Evolutionary conservation across 2,113 vertebrate genomes (phyloP).

Genomic region (Bos indicus): DNA sequence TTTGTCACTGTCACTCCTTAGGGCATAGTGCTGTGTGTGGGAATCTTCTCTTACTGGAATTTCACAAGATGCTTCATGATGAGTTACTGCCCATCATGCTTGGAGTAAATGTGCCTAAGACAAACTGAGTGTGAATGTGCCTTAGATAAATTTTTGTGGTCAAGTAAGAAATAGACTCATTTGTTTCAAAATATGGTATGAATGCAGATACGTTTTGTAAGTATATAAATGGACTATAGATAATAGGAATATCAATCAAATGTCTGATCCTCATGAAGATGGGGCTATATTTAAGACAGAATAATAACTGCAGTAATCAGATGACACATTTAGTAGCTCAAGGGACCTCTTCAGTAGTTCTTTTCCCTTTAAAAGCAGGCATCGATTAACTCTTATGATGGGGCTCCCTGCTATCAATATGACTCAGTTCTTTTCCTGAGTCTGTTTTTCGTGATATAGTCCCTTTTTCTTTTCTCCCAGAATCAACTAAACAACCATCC

Average conservation of each 20-base stretch:
- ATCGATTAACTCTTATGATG: neutral
- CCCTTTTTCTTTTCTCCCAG: neutral
- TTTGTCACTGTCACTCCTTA: slow-evolving; percentile 29
- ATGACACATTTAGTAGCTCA: neutral
- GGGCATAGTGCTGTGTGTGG: neutral
- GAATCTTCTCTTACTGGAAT: neutral
- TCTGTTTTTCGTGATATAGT: neutral
- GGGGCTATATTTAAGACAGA: neutral
- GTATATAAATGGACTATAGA: neutral
- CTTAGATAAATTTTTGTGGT: neutral
- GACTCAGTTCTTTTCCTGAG: neutral
- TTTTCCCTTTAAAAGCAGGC: neutral
- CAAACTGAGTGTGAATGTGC: neutral
- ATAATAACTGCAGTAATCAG: neutral
- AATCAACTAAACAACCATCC: neutral
- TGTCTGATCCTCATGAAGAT: neutral
- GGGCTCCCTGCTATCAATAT: neutral
- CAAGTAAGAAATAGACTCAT: neutral
- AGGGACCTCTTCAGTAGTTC: neutral
- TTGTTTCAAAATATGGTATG: neutral
- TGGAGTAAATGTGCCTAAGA: neutral
- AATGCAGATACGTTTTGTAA: neutral
- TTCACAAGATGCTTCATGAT: neutral
- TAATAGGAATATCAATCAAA: neutral
- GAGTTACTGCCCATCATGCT: neutral